Base-by-base conservation (phyloP, 2,797 vertebrate genomes). In the Tragelaphus eurycerus region DNA sequence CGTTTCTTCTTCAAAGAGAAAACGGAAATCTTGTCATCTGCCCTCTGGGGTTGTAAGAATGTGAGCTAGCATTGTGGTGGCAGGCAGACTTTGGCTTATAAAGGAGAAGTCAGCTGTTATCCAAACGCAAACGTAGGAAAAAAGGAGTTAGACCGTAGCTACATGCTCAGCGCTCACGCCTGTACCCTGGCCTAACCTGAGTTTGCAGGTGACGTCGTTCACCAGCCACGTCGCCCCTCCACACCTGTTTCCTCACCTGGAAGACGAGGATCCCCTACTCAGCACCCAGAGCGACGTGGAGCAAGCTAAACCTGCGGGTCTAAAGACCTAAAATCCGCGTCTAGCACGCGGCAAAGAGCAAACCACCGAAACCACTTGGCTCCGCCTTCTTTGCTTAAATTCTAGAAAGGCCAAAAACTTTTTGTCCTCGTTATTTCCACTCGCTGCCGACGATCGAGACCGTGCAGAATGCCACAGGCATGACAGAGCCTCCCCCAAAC, bases 351-450 rank as follows among this genome's bases (percentile, higher is more conserved):
- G 50, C 0, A 0, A 50, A 27, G 8, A 13, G 83, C 84, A 74
- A 64, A 86, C 83, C 79, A 79, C 34, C 43, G 3, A 31, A 76
- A 88, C 82, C 10, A 34, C 79, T 11, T 1, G 23, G 64, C 1
- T 31, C 64, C 29, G 14, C 31, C 84, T 29, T 7, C 82, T 97
- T 59, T 17, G 12, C 96, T 60, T 34, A n/a, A 34, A 86, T 50
- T 19, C 79, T 6, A 60, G 6, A 88, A 86, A 93, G 0, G n/a
- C 93, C 92, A 23, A 14, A 46, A 97, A 97, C 95, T 97, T 97
- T 90, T 15, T 10, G 6, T 43, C 57, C 29, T 55, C 85, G 2
- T 57, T 34, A 43, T 16, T 64, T 78, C 79, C 13, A 27, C 34
- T 59, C 6, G 34, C 38, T 23, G 1, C 14, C 92, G 4, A 19